Evolutionary conservation across 2,888 invertebrate genomes (phyloP).

Genomic region (Drosophila setosimentum): DNA sequence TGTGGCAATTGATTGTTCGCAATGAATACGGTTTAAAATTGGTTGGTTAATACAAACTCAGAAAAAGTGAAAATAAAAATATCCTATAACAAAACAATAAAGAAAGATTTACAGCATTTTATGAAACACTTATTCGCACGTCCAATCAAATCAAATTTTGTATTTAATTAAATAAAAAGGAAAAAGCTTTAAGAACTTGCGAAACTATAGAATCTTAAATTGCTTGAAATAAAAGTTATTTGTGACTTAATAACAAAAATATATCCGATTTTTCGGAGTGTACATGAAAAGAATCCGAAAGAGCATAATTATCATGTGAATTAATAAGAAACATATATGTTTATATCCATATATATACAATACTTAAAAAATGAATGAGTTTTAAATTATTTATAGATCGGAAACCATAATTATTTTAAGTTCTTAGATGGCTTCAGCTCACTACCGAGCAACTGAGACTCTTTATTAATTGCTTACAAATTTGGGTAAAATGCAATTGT

Average conservation of each 20-base stretch:
- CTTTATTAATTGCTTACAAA: not conserved
- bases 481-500: conserved; percentile 1
- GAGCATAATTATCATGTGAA: too few species aligned
- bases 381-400: too few species aligned
- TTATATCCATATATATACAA: too few species aligned
- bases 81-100: not conserved
- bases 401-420: not conserved
- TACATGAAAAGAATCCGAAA: too few species aligned
- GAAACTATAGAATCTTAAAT: not conserved
- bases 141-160: not conserved
- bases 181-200: too few species aligned
- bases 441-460: not conserved
- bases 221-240: not conserved
- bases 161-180: not conserved
- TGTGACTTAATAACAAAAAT: not conserved
- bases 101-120: not conserved
- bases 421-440: not conserved
- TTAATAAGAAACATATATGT: too few species aligned
- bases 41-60: not conserved
- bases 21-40: not conserved
- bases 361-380: too few species aligned
- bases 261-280: not conserved
- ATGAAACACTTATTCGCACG: not conserved
- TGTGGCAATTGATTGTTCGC: not conserved
- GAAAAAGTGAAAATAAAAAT: not conserved